These are phyloP conservation scores for Autographa gamma DNA, from an alignment of 2,888 invertebrate species.

Conservation along the genomic window DNA sequence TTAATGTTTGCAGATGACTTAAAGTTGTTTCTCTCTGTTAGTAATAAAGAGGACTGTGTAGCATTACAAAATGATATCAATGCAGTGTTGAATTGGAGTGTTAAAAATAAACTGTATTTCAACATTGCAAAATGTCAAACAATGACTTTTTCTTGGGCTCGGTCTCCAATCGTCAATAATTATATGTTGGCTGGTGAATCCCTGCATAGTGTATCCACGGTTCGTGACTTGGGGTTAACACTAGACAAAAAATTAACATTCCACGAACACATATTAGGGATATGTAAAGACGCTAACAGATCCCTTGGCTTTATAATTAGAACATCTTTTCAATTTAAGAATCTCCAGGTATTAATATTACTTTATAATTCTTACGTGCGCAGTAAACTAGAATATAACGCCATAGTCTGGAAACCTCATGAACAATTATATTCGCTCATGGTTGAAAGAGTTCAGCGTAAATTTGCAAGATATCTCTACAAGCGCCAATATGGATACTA, in stretches of 20 bases:
- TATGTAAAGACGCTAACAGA: neutral
- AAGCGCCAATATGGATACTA: too few relatives aligned
- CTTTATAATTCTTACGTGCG: conserved; percentile 8
- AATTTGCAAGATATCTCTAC: too few relatives aligned
- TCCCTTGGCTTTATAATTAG: too few relatives aligned
- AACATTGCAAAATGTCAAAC: too few relatives aligned
- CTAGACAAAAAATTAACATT: neutral
- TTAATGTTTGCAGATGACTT: neutral
- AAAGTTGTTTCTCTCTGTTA: conserved; percentile 1
- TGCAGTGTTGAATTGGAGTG: too few relatives aligned
- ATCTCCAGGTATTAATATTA: neutral
- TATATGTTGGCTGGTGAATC: neutral
- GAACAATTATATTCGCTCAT: conserved; percentile 12
- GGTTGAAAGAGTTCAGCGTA: too few relatives aligned
- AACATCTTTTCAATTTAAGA: neutral
- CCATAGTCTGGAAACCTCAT: conserved; percentile 8
- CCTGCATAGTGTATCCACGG: neutral
- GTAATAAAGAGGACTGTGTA: neutral
- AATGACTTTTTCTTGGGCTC: too few relatives aligned
- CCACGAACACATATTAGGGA: neutral
- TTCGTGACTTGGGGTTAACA: neutral
- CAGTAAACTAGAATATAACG: conserved; percentile 14
- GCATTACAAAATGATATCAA: neutral
- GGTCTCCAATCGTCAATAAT: too few relatives aligned
- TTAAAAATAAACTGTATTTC: too few relatives aligned